A percentile compares a stretch with the other conserved stretches of the same genome.
Conservation (phyloP, 2,888 invertebrate genomes). For the Netelia melanura region DNA sequence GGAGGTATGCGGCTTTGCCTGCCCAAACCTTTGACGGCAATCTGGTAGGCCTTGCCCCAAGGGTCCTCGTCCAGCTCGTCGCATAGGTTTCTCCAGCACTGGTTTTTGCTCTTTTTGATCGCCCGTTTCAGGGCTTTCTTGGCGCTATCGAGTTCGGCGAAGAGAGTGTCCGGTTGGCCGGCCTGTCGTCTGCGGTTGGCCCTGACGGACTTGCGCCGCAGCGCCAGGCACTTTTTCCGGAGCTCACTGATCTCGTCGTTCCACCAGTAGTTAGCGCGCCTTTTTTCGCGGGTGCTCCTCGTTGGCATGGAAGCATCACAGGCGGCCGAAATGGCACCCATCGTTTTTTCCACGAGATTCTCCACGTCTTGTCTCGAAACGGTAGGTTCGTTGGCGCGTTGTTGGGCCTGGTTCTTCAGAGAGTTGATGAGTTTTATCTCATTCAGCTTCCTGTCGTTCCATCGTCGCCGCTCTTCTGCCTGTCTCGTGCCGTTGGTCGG, state of each 20-base stretch:
- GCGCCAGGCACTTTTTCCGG: too few relatives aligned
- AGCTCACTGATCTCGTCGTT: slow-evolving; percentile 27
- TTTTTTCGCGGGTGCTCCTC: slow-evolving; percentile 22
- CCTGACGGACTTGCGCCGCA: too few relatives aligned
- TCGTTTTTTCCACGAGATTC: slow-evolving; percentile 44
- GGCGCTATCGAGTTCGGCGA: too few relatives aligned
- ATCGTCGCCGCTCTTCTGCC: slow-evolving; percentile 11
- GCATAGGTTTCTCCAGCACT: too few relatives aligned
- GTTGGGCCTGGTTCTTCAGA: too few relatives aligned
- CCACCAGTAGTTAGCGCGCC: slow-evolving; percentile 22
- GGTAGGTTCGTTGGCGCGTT: slow-evolving; percentile 16
- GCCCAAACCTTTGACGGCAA: slow-evolving; percentile 18
- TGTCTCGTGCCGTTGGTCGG: slow-evolving; percentile 7
- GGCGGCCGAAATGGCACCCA: slow-evolving; percentile 28
- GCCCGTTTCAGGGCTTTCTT: too few relatives aligned
- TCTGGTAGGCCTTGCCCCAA: slow-evolving; percentile 42
- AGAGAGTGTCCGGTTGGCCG: too few relatives aligned
- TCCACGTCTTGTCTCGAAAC: slow-evolving; percentile 25
- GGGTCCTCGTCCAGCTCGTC: slow-evolving; percentile 27
- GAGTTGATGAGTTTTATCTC: slow-evolving; percentile 23
- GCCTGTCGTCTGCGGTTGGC: too few relatives aligned
- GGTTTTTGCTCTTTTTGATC: too few relatives aligned
- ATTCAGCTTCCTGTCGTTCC: slow-evolving; percentile 32
- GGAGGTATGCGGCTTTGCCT: slow-evolving; percentile 10
- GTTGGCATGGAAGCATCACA: slow-evolving; percentile 48